A percentile compares a stretch with the other conserved stretches of the same genome.
Conservation (phyloP, 1,140 invertebrate species). For the Leptopilina boulardi region DNA sequence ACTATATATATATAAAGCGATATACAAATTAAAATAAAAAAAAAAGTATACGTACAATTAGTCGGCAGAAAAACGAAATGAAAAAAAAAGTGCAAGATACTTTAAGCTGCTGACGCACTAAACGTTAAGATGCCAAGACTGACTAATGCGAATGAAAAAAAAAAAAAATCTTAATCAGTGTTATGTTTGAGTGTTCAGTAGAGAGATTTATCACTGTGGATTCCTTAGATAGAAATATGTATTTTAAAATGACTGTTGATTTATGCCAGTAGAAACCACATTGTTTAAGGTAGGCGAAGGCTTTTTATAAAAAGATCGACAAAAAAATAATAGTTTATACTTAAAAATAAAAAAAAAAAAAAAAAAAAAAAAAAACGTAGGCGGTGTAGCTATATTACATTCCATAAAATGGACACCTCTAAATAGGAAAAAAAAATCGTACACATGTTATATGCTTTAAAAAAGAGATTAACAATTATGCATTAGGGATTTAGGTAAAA, state of each 20-base stretch:
- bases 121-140: constrained; percentile 73
- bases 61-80: constrained; percentile 41
- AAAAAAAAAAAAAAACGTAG: constrained; percentile 24
- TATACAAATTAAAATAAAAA: constrained; percentile 37
- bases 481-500: neutral
- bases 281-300: constrained; percentile 69
- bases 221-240: constrained; percentile 69
- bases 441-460: constrained; percentile 41
- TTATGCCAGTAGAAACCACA: constrained; percentile 70
- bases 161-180: constrained; percentile 66
- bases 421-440: neutral
- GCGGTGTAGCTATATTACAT: constrained; percentile 55
- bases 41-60: constrained; percentile 56
- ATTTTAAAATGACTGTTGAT: constrained; percentile 74
- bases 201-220: constrained; percentile 72
- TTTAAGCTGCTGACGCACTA: constrained; percentile 61
- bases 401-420: constrained; percentile 62
- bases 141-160: constrained; percentile 62
- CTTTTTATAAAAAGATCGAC: constrained; percentile 71
- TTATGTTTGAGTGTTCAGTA: constrained; percentile 75
- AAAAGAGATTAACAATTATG: constrained; percentile 44
- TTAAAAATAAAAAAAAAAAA: no score
- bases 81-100: constrained; percentile 30
- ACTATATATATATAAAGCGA: neutral
- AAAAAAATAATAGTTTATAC: constrained; percentile 61